Base-by-base conservation (phyloP, 2,113 vertebrate genomes). In the Tragelaphus imberbis region DNA sequence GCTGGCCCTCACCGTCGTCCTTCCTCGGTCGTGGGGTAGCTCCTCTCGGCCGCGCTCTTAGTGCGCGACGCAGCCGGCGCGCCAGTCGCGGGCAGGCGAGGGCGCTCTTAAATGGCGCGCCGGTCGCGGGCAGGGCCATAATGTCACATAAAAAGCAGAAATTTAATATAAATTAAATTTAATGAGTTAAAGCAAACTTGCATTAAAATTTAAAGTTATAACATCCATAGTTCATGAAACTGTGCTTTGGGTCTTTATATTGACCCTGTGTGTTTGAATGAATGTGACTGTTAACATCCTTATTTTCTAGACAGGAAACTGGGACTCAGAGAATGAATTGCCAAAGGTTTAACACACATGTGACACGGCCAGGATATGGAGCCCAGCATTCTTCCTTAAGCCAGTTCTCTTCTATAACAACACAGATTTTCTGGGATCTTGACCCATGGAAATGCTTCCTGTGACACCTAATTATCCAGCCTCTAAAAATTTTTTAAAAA, bases 291-390 rank as follows among this genome's bases (percentile, higher is more conserved):
- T 36, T 63, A 61, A 28, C 8, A 30, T 81, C 40, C 2, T 88
- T 28, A 40, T 89, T 92, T 92, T 88, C 85, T n/a, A 84, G 80
- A 90, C 56, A 95, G 63, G 71, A 96, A 97, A 75, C 40, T 58
- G 19, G 16, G 7, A 68, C 65, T 61, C 44, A 28, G 47, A 79
- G 36, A 49, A 61, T 4, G 61, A 90, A 65, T 75, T 82, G n/a
- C 28, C 51, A 80, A 16, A 84, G 23, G 51, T 68, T 95, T 79
- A 86, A 71, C 53, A 82, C 28, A n/a, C 90, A 10, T 40, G 61
- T 49, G 77, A 53, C 44, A 30, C 40, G 25, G 7, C 19, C 77
- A 68, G 49, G 68, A 40, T 4, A 7, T 80, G 63, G 53, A 59
- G 68, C 47, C 16, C 9, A 81, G 33, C 55, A 19, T 49, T 68